Percentiles rank a stretch among this genome's conserved stretches.
These are phyloP conservation scores for Phainopepla nitens DNA, from an alignment of 2,113 vertebrate genomes.

Conservation along the genomic window DNA sequence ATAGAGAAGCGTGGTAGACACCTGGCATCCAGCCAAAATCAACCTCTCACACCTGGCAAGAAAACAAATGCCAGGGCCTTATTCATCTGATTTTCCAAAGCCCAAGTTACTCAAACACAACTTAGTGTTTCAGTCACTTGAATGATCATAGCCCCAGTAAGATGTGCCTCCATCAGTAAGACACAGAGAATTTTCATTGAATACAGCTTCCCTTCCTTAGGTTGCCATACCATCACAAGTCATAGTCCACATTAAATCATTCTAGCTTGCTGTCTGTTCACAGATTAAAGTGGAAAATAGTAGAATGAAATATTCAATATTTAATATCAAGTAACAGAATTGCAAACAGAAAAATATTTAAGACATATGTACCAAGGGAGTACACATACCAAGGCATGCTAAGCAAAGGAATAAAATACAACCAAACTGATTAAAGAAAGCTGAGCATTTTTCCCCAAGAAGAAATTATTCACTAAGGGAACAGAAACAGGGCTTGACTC, in stretches of 20 bases:
- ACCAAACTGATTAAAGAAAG: background rate
- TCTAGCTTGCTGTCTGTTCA: background rate
- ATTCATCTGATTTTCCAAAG: background rate
- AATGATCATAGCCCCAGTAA: background rate
- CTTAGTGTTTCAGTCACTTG: background rate
- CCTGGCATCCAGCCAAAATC: background rate
- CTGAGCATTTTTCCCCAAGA: background rate
- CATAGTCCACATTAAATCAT: background rate
- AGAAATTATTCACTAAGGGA: background rate
- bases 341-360: background rate
- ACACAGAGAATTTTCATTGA: background rate
- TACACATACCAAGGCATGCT: background rate
- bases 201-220: background rate
- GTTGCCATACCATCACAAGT: background rate
- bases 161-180: background rate
- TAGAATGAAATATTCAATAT: background rate
- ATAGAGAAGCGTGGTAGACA: background rate
- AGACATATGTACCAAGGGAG: accelerated
- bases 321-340: background rate
- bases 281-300: background rate
- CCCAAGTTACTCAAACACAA: background rate
- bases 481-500: background rate
- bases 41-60: background rate
- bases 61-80: background rate
- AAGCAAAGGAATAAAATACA: background rate